Evolutionary conservation across 1,140 invertebrate genomes (phyloP).

Genomic region (Xylocopa sonorina): DNA sequence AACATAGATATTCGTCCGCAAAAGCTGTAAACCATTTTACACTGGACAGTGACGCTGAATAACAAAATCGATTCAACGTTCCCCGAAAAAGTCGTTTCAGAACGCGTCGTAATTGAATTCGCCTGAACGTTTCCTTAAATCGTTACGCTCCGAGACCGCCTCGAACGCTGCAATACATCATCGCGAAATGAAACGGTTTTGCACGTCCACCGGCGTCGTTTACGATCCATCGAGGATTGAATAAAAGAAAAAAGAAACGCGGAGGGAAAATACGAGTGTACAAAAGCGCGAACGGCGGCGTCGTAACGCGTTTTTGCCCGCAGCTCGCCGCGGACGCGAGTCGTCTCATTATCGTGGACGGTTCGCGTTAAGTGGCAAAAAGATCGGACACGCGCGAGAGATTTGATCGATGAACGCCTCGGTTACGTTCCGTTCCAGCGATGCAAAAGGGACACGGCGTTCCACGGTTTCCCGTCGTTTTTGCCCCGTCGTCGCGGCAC

Average conservation of each 20-base stretch:
- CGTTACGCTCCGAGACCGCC: no score
- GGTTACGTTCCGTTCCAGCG: constrained; percentile 17
- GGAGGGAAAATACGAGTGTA: background rate
- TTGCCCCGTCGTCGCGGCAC: background rate
- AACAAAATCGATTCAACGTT: no score
- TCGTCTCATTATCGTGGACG: constrained; percentile 19
- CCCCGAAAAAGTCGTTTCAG: no score
- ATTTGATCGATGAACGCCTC: constrained; percentile 40
- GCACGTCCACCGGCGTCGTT: background rate
- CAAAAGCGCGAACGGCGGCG: background rate
- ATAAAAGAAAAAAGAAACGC: background rate
- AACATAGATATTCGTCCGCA: no score
- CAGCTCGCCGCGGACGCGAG: background rate
- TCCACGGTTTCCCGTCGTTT: background rate
- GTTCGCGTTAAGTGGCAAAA: constrained; percentile 24
- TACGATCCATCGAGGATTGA: no score
- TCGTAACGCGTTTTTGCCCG: constrained; percentile 14
- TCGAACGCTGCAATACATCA: no score
- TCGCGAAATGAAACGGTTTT: no score
- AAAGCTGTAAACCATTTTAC: no score
- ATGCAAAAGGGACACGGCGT: constrained; percentile 1
- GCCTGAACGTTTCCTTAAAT: no score
- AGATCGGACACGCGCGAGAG: constrained; percentile 16
- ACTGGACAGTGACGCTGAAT: no score
- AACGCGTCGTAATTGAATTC: no score